phyloP scores from a whole-genome alignment of 2,797 vertebrate genomes.

The Rhinella marina region DNA sequence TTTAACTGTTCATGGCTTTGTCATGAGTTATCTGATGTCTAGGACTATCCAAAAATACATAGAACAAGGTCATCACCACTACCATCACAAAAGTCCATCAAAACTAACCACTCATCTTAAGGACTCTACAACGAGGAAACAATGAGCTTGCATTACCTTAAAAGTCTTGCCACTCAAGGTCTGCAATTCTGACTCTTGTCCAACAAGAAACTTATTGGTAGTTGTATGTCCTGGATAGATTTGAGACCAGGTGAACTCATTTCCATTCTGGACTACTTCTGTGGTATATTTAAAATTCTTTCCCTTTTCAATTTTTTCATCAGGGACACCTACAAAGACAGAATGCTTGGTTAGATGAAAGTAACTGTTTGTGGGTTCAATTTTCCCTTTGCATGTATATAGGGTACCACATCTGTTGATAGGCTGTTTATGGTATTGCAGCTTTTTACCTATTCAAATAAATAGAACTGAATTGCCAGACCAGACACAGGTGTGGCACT shows the following conservation, averaged over 20 bases:
- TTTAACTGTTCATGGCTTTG: too few species aligned
- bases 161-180: slow-evolving; percentile 82
- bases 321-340: slow-evolving; percentile 78
- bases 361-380: too few species aligned
- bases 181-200: slow-evolving; percentile 83
- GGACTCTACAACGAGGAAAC: too few species aligned
- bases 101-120: too few species aligned
- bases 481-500: background rate
- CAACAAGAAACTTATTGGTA: slow-evolving; percentile 81
- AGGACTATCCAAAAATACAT: too few species aligned
- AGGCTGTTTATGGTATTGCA: too few species aligned
- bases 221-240: slow-evolving; percentile 77
- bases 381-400: too few species aligned
- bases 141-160: slow-evolving; percentile 72
- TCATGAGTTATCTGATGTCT: too few species aligned
- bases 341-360: background rate
- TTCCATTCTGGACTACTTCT: slow-evolving; percentile 84
- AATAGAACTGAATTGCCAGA: background rate
- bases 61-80: too few species aligned
- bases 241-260: slow-evolving; percentile 84
- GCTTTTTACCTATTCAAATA: background rate
- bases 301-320: slow-evolving; percentile 80
- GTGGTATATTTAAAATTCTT: slow-evolving; percentile 86
- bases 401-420: too few species aligned
- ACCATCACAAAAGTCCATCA: too few species aligned